Evolutionary conservation across 2,113 vertebrate genomes (phyloP).

Genomic region (Hiodon tergisus): DNA sequence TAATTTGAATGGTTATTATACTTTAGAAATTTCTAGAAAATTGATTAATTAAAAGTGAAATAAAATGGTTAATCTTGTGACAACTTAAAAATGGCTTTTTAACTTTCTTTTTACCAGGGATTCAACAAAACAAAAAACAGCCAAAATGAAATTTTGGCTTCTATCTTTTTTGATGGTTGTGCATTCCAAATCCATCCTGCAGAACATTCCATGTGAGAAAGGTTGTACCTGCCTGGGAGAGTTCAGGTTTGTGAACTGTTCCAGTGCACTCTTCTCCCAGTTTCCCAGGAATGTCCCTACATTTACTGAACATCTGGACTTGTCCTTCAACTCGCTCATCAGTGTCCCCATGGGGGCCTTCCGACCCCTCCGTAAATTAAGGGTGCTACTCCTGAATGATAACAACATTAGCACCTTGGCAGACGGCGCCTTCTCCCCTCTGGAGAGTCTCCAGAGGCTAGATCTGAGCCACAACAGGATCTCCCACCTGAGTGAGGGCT

Average conservation of each 20-base stretch:
- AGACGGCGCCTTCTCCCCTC: constrained; percentile 33
- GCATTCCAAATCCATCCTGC: constrained; percentile 1
- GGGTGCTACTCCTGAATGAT: constrained; percentile 42
- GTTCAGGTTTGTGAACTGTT: constrained; percentile 46
- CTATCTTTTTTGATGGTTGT: background rate
- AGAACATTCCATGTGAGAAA: constrained; percentile 30
- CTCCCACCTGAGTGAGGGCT: constrained; percentile 27
- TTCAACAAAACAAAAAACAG: background rate
- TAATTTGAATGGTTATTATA: no score
- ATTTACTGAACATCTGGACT: constrained; percentile 45
- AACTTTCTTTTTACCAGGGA: no score
- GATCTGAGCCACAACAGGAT: constrained; percentile 45
- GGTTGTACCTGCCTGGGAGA: constrained; percentile 41
- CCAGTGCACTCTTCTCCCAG: constrained; percentile 22
- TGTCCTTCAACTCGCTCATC: constrained; percentile 39
- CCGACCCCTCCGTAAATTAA: constrained; percentile 38
- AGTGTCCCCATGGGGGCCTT: constrained; percentile 35
- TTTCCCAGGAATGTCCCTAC: constrained; percentile 32
- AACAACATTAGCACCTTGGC: constrained; percentile 35
- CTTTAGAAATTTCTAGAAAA: no score
- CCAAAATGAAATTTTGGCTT: constrained; percentile 15
- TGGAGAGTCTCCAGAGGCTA: constrained; percentile 42
- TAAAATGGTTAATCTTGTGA: no score
- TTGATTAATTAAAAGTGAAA: no score
- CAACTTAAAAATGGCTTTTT: no score